Evolutionary conservation across 2,888 invertebrate species (phyloP).

Genomic region (Spodoptera exigua): DNA sequence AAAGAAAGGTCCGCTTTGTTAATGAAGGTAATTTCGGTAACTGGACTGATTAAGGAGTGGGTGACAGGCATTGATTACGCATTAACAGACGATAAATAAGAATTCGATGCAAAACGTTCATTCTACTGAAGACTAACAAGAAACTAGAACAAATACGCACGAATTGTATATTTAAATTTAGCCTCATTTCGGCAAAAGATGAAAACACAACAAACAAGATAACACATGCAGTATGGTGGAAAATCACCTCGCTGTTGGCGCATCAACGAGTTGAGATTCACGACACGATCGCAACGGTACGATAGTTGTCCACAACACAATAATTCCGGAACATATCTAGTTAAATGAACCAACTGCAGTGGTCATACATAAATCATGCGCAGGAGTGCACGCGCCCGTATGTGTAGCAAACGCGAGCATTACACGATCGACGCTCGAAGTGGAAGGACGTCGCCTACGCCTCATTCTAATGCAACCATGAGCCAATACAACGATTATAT

Average conservation of each 20-base stretch:
- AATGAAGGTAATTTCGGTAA: slow-evolving; percentile 81
- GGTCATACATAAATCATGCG: slow-evolving; percentile 85
- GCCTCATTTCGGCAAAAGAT: slow-evolving; percentile 48
- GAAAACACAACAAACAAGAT: slow-evolving; percentile 31
- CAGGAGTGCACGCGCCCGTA: slow-evolving; percentile 76
- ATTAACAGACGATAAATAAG: slow-evolving; percentile 57
- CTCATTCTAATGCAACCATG: slow-evolving; percentile 72
- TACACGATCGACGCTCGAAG: slow-evolving; percentile 71
- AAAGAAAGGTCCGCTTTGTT: slow-evolving; percentile 75
- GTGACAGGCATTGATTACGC: slow-evolving; percentile 74
- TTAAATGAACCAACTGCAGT: slow-evolving; percentile 81
- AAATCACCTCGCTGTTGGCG: slow-evolving; percentile 46
- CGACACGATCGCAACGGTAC: slow-evolving; percentile 73
- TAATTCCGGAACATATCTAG: slow-evolving; percentile 85
- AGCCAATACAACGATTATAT: slow-evolving; percentile 84
- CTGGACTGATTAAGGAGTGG: slow-evolving; percentile 76
- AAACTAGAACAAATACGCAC: slow-evolving; percentile 17
- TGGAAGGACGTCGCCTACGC: slow-evolving; percentile 85
- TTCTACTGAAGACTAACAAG: slow-evolving; percentile 25
- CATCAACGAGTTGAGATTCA: slow-evolving; percentile 72
- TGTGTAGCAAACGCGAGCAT: slow-evolving; percentile 70
- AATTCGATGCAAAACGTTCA: slow-evolving; percentile 21
- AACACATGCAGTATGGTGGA: slow-evolving; percentile 35
- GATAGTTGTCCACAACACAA: slow-evolving; percentile 78
- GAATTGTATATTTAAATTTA: slow-evolving; percentile 16